Percentiles rank a stretch among this genome's conserved stretches.
Evolutionary conservation across 2,797 vertebrate genomes (phyloP).

Genomic region (Thripadectes ignobilis): DNA sequence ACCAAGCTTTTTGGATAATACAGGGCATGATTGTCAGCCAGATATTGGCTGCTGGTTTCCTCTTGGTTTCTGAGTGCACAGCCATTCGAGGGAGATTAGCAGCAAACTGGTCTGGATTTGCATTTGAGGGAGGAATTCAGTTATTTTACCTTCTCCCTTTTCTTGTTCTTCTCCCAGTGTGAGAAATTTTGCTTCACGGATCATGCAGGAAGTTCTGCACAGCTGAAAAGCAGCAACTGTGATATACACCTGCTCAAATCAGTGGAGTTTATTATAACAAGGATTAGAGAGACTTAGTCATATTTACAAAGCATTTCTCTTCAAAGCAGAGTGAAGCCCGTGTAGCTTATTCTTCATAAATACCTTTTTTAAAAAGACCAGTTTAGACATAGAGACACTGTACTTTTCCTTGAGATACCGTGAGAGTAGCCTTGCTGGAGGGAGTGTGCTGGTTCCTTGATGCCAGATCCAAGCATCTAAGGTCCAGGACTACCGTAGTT

Average conservation of each 20-base stretch:
- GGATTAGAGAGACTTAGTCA: constrained; percentile 25
- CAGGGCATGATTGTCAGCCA: background rate
- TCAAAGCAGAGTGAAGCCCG: background rate
- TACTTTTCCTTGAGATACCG: constrained; percentile 14
- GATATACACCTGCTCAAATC: constrained; percentile 43
- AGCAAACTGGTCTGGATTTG: background rate
- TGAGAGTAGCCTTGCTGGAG: background rate
- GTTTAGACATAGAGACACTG: background rate
- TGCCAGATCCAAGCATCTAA: background rate
- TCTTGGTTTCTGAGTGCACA: background rate
- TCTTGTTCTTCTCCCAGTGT: background rate
- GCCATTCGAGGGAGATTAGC: background rate
- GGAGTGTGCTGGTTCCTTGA: background rate
- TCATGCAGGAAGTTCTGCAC: background rate
- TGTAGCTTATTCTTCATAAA: constrained; percentile 40
- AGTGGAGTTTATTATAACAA: constrained; percentile 23
- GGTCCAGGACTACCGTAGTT: background rate
- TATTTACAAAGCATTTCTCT: constrained; percentile 65
- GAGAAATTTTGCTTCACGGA: background rate
- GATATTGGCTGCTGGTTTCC: background rate
- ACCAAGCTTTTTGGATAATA: background rate
- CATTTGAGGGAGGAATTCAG: background rate
- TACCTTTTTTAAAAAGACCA: background rate
- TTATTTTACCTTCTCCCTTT: background rate
- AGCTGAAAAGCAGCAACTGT: constrained; percentile 30